A percentile compares a stretch with the other conserved stretches of the same genome.
phyloP scores from a whole-genome alignment of 2,888 invertebrate genomes.

The Zaprionus bogoriensis region DNA sequence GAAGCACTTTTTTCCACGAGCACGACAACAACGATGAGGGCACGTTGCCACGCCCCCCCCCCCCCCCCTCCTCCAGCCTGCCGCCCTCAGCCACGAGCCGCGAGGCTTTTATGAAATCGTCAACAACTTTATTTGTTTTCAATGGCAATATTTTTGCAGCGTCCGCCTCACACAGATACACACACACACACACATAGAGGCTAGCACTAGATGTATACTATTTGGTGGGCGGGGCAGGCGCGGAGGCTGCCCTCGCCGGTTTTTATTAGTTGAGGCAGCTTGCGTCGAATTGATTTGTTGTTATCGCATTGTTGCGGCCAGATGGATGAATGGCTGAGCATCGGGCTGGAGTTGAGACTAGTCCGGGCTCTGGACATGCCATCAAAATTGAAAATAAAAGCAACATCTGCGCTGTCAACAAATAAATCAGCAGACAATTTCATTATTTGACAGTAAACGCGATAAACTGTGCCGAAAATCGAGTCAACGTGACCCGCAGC shows the following conservation, averaged over 20 bases:
- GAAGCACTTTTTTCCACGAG: conserved; percentile 35
- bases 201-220: conserved; percentile 50
- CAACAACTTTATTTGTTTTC: conserved; percentile 78
- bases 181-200: conserved; percentile 20
- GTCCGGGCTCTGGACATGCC: conserved; percentile 31
- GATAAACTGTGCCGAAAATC: conserved; percentile 72
- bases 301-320: conserved; percentile 73
- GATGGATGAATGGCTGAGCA: conserved; percentile 49
- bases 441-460: conserved; percentile 78
- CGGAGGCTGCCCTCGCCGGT: conserved; percentile 24
- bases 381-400: conserved; percentile 78
- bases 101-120: conserved; percentile 70
- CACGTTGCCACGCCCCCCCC: conserved; percentile 1
- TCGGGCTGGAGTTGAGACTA: conserved; percentile 3
- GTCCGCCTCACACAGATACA: conserved; percentile 22
- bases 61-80: background rate
- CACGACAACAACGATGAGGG: background rate
- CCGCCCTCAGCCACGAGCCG: background rate
- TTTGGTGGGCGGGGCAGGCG: conserved; percentile 14
- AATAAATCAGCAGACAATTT: conserved; percentile 78
- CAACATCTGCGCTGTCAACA: conserved; percentile 77
- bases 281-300: conserved; percentile 77
- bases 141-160: conserved; percentile 71
- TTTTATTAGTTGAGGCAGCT: conserved; percentile 77
- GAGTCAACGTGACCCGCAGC: conserved; percentile 60